Evolutionary conservation across 1,140 invertebrate genomes (phyloP), one percentile per base, ranked within the genome.

Genomic region (Drosophila parvula): DNA sequence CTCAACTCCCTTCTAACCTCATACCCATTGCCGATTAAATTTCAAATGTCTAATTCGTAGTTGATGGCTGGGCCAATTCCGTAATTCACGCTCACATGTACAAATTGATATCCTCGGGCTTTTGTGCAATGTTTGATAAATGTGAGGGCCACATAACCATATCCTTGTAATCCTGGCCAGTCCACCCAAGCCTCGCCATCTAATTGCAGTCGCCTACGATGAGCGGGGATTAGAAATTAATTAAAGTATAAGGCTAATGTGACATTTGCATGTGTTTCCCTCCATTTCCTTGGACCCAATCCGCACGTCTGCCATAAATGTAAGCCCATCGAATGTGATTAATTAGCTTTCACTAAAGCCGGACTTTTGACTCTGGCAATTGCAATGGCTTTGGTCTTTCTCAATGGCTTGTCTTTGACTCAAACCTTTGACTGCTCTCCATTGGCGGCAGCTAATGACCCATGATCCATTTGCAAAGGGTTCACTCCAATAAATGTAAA

Each of bases 161-260:
- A 63, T 83, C 58, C 76, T 48, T 75, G 83, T 82, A 85, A 85
- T 88, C 83, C 75, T 34, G 40, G 65, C 36, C 65, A 50, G 36
- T 12, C 68, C 28, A 50, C n/a, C 47, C 62, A 68, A 61, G 55
- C 64, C 61, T 27, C 36, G 55, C n/a, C 67, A 57, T 70, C 82
- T 86, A 86, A 86, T 88, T 86, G 79, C 83, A 73, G 43, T 57
- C 48, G 44, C 47, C 73, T 64, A 67, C 79, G 82, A 77, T 79
- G 68, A 69, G 51, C 55, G 68, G 62, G 83, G 83, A 88, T 89
- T 89, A 74, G 68, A 84, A 84, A 88, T 84, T 88, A 88, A 88
- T 88, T 88, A 80, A 84, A 89, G 44, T 89, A 84, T 89, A 63
- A 68, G 53, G 80, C 61, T 57, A 50, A 65, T 83, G 53, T 70